Percentiles rank a stretch among this genome's conserved stretches.
phyloP scores from a whole-genome alignment of 2,888 invertebrate genomes.

The Dugesia japonica region DNA sequence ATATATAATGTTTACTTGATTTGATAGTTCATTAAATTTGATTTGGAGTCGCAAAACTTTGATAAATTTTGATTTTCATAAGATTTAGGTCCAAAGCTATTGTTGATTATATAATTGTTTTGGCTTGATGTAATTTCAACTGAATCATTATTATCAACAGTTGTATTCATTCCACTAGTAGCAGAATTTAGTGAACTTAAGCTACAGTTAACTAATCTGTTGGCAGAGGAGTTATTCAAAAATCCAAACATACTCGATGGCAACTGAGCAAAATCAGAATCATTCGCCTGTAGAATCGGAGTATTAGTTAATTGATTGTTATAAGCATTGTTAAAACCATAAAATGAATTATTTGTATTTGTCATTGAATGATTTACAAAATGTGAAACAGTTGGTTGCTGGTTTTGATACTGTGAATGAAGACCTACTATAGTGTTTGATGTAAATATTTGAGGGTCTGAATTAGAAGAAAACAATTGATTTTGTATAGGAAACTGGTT shows the following conservation, averaged over 20 bases:
- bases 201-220: background rate
- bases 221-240: background rate
- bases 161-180: background rate
- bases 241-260: constrained; percentile 7
- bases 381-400: background rate
- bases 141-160: background rate
- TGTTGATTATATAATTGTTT: background rate
- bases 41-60: background rate
- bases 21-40: background rate
- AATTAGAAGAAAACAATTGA: background rate
- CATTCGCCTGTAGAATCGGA: background rate
- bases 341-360: background rate
- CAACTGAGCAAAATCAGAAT: constrained; percentile 1
- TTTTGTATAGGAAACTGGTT: background rate
- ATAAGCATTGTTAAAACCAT: background rate
- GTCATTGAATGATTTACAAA: background rate
- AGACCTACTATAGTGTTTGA: background rate
- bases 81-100: background rate
- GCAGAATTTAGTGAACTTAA: background rate
- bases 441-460: background rate
- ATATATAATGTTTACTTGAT: too few relatives aligned
- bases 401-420: background rate
- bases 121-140: background rate
- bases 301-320: background rate
- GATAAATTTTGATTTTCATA: background rate